Evolutionary conservation across 2,113 vertebrate species (phyloP), one percentile per base, ranked within the genome.

Genomic region (Coryphaenoides rupestris): DNA sequence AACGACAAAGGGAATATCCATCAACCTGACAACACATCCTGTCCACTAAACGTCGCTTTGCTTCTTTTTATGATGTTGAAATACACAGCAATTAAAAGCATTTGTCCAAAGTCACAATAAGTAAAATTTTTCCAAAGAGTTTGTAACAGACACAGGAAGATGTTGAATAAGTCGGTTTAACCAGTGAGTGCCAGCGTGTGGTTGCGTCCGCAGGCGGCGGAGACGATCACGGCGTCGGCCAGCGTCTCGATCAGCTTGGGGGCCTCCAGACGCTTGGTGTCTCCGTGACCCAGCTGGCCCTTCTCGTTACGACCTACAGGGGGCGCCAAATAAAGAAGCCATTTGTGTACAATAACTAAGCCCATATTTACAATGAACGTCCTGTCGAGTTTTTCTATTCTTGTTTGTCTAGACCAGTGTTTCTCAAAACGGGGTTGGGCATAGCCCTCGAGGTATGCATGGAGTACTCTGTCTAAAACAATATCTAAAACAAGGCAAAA

Each of bases 131-230:
- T 28, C 26, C 26, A 28, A 28, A 28, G 6, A 4, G 3, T 40
- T 40, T 40, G n/a, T n/a, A n/a, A n/a, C n/a, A n/a, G n/a, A n/a
- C n/a, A n/a, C n/a, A n/a, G n/a, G 33, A 7, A n/a, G n/a, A n/a
- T n/a, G n/a, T n/a, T n/a, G n/a, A n/a, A n/a, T n/a, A n/a, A n/a
- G n/a, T n/a, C n/a, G n/a, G n/a, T n/a, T 22, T 15, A 75, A 98
- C 96, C 96, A 45, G 96, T 98, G 55, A 98, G 87, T 0, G 94
- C 95, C 68, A 99, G 82, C 0, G 96, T 99, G 85, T 99, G 96
- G 84, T 97, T 99, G 0, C 96, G 89, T 9, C 96, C 96, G 19
- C 96, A 98, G 0, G 96, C 94, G 0, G 93, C 96, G 0, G 87
- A 73, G 19, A 98, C 95, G 0, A 98, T 91, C 67, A 83, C 86